phyloP scores from a whole-genome alignment of 30 jellyfish, hydroid and myxozoan species.

The Sanderia malayensis region DNA sequence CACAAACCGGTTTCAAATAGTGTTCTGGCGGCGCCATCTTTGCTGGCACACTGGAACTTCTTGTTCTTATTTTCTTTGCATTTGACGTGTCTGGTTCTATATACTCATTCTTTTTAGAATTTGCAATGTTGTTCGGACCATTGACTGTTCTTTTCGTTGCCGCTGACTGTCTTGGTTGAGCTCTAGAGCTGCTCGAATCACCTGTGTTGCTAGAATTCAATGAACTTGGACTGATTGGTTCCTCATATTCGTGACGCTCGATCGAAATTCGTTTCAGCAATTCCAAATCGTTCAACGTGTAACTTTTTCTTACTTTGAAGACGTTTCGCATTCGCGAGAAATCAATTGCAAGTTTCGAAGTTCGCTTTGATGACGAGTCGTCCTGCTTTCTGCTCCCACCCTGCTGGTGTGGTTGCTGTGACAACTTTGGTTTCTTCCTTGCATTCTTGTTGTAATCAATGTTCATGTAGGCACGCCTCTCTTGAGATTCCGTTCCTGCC shows the following conservation, averaged over 20 bases:
- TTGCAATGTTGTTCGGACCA: not conserved
- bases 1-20: constrained; percentile 42
- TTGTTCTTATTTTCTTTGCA: constrained; percentile 22
- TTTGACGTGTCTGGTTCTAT: constrained; percentile 48
- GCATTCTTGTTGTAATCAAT: constrained; percentile 42
- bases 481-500: not conserved
- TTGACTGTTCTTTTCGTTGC: too few relatives aligned
- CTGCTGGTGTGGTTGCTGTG: constrained; percentile 6
- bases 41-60: constrained; percentile 63
- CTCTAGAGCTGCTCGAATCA: too few relatives aligned
- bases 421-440: not conserved
- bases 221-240: constrained; percentile 48
- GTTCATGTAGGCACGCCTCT: constrained; percentile 36
- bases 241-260: constrained; percentile 48
- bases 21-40: constrained; percentile 19
- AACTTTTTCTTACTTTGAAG: constrained; percentile 45
- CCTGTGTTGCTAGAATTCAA: not conserved
- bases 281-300: constrained; percentile 55
- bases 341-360: constrained; percentile 44
- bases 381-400: too few relatives aligned
- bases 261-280: constrained; percentile 48
- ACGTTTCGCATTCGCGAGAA: constrained; percentile 53
- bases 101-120: constrained; percentile 12
- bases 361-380: constrained; percentile 30
- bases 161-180: too few relatives aligned